phyloP scores from a whole-genome alignment of 2,888 invertebrate genomes.

The Actias luna region DNA sequence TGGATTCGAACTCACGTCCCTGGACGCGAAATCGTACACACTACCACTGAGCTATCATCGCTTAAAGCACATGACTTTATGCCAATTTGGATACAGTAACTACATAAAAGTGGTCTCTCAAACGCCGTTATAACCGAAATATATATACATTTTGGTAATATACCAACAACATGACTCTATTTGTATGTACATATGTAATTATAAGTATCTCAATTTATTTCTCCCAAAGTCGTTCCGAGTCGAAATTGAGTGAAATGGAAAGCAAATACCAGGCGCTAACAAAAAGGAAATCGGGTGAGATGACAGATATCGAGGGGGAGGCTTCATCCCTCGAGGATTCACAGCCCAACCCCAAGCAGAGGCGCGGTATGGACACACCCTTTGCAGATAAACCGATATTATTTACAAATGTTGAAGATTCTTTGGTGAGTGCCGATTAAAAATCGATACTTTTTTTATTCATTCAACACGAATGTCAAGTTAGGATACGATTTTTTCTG shows the following conservation, averaged over 20 bases:
- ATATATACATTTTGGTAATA: too few relatives aligned
- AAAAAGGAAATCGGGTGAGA: slow-evolving; percentile 39
- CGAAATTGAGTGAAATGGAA: slow-evolving; percentile 27
- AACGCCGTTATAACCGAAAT: too few relatives aligned
- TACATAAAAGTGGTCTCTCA: too few relatives aligned
- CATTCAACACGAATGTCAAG: too few relatives aligned
- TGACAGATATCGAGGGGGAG: slow-evolving; percentile 13
- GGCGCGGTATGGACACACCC: slow-evolving; percentile 16
- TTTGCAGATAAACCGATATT: slow-evolving; percentile 29
- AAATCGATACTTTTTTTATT: not conserved
- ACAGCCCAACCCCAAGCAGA: slow-evolving; percentile 26
- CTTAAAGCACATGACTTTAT: too few relatives aligned
- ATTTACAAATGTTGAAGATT: slow-evolving; percentile 32
- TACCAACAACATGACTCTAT: too few relatives aligned
- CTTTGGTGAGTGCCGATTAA: slow-evolving; percentile 44
- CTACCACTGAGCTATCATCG: too few relatives aligned
- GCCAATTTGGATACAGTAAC: too few relatives aligned
- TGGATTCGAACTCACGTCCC: too few relatives aligned
- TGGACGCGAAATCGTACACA: too few relatives aligned
- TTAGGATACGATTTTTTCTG: too few relatives aligned
- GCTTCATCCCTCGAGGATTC: slow-evolving; percentile 18
- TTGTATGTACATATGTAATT: not conserved
- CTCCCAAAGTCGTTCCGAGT: not conserved
- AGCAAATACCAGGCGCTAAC: slow-evolving; percentile 36
- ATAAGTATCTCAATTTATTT: not conserved